Conservation (phyloP, 2,888 invertebrate genomes). For the Stenchaetothrips biformis region DNA sequence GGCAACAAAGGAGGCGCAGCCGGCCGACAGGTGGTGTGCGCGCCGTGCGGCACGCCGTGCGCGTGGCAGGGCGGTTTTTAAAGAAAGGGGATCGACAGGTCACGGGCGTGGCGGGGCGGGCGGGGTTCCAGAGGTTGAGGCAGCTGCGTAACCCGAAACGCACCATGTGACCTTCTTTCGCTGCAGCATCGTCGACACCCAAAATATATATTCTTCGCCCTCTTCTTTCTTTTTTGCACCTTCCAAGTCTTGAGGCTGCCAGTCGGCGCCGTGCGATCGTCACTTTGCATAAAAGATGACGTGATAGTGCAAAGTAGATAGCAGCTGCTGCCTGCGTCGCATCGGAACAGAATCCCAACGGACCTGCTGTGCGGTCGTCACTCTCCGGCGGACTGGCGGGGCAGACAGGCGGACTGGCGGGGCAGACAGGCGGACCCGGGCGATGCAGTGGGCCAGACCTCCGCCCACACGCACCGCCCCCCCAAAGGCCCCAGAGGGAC, state of each 20-base stretch:
- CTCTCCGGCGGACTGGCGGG: too few relatives aligned
- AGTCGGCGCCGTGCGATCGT: background rate
- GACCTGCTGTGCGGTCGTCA: background rate
- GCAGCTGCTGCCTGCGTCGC: background rate
- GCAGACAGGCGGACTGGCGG: background rate
- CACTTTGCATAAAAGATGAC: conserved; percentile 12
- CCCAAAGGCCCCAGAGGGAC: background rate
- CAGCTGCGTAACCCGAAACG: conserved; percentile 14
- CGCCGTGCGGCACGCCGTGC: background rate
- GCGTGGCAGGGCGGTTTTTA: background rate
- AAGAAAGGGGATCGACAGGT: background rate
- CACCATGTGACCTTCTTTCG: background rate
- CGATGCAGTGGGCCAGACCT: background rate
- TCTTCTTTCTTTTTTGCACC: background rate
- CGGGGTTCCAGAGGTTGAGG: background rate
- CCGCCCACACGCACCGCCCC: background rate
- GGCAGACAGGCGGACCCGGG: background rate
- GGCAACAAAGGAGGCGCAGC: background rate
- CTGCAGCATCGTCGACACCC: background rate
- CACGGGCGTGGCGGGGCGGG: background rate
- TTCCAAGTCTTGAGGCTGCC: background rate
- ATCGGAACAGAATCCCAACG: background rate
- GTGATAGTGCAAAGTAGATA: background rate
- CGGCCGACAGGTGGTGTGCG: conserved; percentile 8
- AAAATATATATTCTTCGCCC: background rate